Conservation (phyloP, 2,797 vertebrate genomes). For the Falco columbarius region DNA sequence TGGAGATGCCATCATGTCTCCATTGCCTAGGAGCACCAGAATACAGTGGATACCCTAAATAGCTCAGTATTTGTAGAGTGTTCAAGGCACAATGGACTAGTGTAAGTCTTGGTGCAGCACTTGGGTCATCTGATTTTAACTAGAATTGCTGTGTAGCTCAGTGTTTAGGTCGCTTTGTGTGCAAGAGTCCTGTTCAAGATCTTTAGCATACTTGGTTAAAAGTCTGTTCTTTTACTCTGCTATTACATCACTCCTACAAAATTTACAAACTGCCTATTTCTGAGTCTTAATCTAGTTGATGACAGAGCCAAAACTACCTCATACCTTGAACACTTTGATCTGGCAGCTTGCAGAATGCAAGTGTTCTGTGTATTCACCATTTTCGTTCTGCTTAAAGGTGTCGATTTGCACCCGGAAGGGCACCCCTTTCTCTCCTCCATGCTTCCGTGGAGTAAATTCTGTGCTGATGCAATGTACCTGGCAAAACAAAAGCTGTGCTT, state of each 20-base stretch:
- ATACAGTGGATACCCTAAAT: neutral
- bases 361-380: conserved; percentile 89
- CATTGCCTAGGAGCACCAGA: neutral
- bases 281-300: neutral
- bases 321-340: conserved; percentile 98
- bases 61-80: neutral
- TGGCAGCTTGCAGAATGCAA: conserved; percentile 95
- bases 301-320: neutral
- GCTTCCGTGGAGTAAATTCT: conserved; percentile 94
- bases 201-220: neutral
- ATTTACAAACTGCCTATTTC: neutral
- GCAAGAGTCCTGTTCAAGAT: neutral
- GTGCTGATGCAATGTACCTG: conserved; percentile 98
- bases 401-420: conserved; percentile 95
- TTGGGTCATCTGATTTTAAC: neutral
- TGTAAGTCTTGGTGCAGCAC: neutral
- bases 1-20: neutral
- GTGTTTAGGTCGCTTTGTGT: neutral
- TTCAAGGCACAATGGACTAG: neutral
- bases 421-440: conserved; percentile 95
- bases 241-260: neutral
- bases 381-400: conserved; percentile 88
- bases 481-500: conserved; percentile 33
- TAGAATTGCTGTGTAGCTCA: neutral
- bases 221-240: neutral